Conservation (phyloP, 2,888 invertebrate genomes). For the Andrena hattorfiana region DNA sequence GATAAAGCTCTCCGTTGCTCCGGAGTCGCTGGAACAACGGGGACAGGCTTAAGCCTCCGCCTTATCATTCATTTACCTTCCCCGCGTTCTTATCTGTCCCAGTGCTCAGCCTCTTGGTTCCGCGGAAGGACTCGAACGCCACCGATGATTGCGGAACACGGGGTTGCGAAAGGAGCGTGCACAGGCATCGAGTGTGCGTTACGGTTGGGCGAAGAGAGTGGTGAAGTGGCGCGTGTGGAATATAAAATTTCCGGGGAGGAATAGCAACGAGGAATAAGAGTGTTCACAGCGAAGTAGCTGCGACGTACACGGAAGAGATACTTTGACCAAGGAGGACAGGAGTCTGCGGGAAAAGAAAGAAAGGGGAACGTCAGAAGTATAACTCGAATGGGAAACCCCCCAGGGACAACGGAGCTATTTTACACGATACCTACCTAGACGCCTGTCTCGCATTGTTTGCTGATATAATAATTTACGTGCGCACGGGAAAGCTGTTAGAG, state of each 20-base stretch:
- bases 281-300: neutral
- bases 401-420: constrained; percentile 64
- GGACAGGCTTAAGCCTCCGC: constrained; percentile 19
- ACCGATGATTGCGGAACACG: constrained; percentile 19
- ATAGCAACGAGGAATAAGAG: constrained; percentile 26
- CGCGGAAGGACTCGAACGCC: neutral
- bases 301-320: neutral
- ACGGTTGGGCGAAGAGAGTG: constrained; percentile 20
- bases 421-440: constrained; percentile 58
- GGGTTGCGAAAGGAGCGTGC: neutral
- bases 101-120: constrained; percentile 24
- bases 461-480: constrained; percentile 75
- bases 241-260: constrained; percentile 21
- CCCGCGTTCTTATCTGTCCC: constrained; percentile 4
- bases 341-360: neutral
- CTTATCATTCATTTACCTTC: constrained; percentile 42
- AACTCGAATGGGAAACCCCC: constrained; percentile 53
- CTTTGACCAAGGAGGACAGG: constrained; percentile 4
- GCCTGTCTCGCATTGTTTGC: constrained; percentile 72
- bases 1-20: constrained; percentile 22
- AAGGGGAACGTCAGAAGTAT: constrained; percentile 24
- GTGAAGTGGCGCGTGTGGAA: neutral
- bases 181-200: neutral
- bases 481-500: constrained; percentile 56
- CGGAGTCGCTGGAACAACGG: constrained; percentile 29